These are phyloP conservation scores for Burhinus oedicnemus DNA, from an alignment of 2,113 vertebrate species.

Conservation along the genomic window DNA sequence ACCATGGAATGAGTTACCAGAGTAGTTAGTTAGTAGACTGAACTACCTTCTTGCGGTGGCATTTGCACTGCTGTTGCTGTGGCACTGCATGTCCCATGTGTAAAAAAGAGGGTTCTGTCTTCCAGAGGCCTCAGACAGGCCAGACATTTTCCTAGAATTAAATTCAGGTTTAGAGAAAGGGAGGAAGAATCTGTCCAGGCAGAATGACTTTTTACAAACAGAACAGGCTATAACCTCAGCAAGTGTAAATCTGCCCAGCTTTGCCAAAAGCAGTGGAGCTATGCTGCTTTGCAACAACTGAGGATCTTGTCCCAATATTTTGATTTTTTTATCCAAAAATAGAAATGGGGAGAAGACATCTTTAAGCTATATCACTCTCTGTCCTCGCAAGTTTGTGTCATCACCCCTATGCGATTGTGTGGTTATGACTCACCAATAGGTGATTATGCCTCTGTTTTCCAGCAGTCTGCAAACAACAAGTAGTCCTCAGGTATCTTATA, in stretches of 20 bases:
- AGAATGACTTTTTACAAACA: neutral
- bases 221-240: neutral
- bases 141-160: neutral
- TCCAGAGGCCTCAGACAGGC: neutral
- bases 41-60: neutral
- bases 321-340: neutral
- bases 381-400: neutral
- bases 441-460: neutral
- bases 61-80: neutral
- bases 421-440: constrained; percentile 23
- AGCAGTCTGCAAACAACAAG: neutral
- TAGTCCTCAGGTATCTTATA: neutral
- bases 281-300: neutral
- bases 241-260: neutral
- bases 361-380: neutral
- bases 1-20: neutral
- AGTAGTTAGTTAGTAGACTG: neutral
- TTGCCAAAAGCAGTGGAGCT: neutral
- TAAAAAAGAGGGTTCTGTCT: neutral
- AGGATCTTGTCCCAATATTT: neutral
- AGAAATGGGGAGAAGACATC: neutral
- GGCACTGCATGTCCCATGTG: neutral
- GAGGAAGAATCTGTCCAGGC: neutral
- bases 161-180: neutral
- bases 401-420: neutral